Evolutionary conservation across 2,113 vertebrate species (phyloP).

Genomic region (Microtus richardsoni): DNA sequence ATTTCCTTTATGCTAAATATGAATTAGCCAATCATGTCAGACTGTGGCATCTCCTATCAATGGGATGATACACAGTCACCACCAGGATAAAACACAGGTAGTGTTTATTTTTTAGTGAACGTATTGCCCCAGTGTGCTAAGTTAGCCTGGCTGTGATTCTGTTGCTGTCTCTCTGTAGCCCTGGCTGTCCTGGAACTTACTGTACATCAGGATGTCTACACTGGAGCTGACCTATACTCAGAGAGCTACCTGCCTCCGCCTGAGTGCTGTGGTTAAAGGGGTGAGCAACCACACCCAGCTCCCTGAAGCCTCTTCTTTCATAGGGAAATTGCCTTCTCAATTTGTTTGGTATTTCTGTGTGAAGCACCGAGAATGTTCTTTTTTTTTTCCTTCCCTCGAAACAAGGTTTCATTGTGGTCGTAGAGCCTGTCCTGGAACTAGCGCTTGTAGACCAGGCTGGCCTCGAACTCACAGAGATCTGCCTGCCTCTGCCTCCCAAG

Average conservation of each 20-base stretch:
- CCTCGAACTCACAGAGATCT: too few relatives aligned
- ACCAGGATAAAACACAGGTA: neutral
- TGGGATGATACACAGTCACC: neutral
- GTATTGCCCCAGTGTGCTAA: neutral
- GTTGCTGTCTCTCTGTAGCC: neutral
- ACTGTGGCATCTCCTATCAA: neutral
- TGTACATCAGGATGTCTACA: neutral
- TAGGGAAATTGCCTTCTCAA: neutral
- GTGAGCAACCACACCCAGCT: neutral
- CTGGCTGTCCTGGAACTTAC: neutral
- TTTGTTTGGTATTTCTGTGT: neutral
- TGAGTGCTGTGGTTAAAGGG: neutral
- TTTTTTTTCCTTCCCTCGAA: too few relatives aligned
- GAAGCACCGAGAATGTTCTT: neutral
- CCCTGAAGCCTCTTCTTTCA: neutral
- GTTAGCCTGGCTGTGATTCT: neutral
- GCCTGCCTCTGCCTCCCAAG: too few relatives aligned
- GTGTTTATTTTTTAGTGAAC: neutral
- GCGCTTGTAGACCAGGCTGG: too few relatives aligned
- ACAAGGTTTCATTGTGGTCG: too few relatives aligned
- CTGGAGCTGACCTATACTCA: neutral
- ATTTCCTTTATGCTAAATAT: neutral
- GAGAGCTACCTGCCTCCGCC: neutral
- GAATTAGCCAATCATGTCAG: neutral
- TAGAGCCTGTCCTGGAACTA: too few relatives aligned